Evolutionary conservation across 2,888 invertebrate genomes (phyloP).

Genomic region (Crocallis elinguaria): DNA sequence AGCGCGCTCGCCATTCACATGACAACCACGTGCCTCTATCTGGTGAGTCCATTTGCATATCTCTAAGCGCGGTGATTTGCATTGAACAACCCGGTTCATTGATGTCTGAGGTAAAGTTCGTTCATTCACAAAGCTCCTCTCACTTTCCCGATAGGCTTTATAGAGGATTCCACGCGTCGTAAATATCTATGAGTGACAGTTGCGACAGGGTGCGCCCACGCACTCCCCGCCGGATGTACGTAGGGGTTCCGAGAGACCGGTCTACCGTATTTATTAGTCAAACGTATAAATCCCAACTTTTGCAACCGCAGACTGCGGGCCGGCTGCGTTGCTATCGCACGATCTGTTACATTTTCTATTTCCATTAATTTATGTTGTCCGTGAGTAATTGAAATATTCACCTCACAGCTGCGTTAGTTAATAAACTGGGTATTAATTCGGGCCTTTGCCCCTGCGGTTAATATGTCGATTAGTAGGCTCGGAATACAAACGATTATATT

Average conservation of each 20-base stretch:
- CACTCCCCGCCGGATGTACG: conserved; percentile 79
- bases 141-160: conserved; percentile 54
- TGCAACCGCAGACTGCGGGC: conserved; percentile 80
- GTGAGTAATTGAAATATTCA: conserved; percentile 70
- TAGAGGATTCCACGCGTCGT: conserved; percentile 63
- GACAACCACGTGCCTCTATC: conserved; percentile 89
- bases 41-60: conserved; percentile 81
- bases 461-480: conserved; percentile 59
- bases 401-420: conserved; percentile 73
- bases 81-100: conserved; percentile 68
- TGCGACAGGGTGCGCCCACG: conserved; percentile 71
- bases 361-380: conserved; percentile 78
- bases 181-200: conserved; percentile 75
- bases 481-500: conserved; percentile 58
- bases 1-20: conserved; percentile 79
- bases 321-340: conserved; percentile 70
- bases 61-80: conserved; percentile 59
- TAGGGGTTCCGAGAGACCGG: conserved; percentile 80
- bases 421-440: conserved; percentile 67
- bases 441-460: conserved; percentile 65
- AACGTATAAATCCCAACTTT: conserved; percentile 57
- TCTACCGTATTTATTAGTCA: conserved; percentile 57
- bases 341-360: conserved; percentile 78
- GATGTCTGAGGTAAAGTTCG: conserved; percentile 59
- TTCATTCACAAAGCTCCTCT: conserved; percentile 68